These are phyloP conservation scores for Heliothis subflexa DNA, from an alignment of 1,140 invertebrate genomes.

Conservation along the genomic window DNA sequence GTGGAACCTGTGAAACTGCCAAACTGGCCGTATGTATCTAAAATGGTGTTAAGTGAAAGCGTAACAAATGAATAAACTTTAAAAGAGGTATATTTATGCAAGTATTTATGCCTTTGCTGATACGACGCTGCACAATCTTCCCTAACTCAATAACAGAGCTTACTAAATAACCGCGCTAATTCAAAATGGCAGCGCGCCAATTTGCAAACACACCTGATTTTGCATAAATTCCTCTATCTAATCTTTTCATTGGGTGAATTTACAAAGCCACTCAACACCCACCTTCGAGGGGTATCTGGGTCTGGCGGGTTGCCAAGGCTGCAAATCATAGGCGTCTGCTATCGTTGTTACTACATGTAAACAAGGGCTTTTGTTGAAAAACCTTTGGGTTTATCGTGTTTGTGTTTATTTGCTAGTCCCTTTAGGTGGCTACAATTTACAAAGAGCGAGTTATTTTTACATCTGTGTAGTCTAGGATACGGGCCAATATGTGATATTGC, in stretches of 20 bases:
- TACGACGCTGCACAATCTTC: too few species aligned
- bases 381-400: not conserved
- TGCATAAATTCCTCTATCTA: constrained; percentile 47
- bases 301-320: constrained; percentile 55
- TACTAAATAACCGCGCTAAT: constrained; percentile 12
- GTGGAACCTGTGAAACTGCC: too few species aligned
- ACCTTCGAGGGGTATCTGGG: constrained; percentile 48
- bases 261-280: constrained; percentile 44
- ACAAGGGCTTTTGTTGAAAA: constrained; percentile 47
- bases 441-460: too few species aligned
- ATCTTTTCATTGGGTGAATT: constrained; percentile 48
- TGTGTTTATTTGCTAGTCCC: not conserved
- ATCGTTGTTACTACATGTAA: constrained; percentile 54
- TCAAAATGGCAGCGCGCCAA: constrained; percentile 37
- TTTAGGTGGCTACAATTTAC: not conserved
- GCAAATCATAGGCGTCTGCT: constrained; percentile 57
- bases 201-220: constrained; percentile 47
- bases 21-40: too few species aligned
- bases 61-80: too few species aligned
- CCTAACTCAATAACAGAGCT: not conserved
- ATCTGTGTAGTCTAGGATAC: too few species aligned
- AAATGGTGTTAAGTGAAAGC: too few species aligned
- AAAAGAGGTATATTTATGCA: too few species aligned
- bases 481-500: not conserved
- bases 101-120: too few species aligned